Evolutionary conservation across 2,797 vertebrate genomes (phyloP), one percentile per base, ranked within the genome.

Genomic region (Mormyrus hasselquistii): DNA sequence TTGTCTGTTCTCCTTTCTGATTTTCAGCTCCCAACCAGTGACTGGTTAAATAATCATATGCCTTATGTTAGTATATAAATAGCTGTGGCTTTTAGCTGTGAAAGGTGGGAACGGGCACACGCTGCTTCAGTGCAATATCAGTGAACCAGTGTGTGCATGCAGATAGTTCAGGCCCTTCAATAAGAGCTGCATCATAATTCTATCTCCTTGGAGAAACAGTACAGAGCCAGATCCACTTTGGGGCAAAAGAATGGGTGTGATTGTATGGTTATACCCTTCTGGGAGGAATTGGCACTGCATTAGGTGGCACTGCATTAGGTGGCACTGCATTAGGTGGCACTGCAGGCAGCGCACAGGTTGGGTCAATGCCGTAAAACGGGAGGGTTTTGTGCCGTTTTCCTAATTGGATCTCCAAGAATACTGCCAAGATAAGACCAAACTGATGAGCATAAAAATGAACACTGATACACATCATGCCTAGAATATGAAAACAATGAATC

Each of bases 241-340:
- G 82, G n/a, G 22, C 44, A 84, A 84, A 52, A 50, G 10, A 85
- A 85, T 1, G n/a, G 9, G 19, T 38, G 14, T n/a, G 52, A 87
- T 59, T 87, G 14, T 59, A 52, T 87, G 49, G 57, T 29, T 14
- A 12, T 29, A 49, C 47, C 47, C 47, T 22, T 59, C 22, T 38
- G 52, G 53, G 34, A 59, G 53, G 16, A 44, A 38, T 10, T 87
- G 85, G 85, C 85, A 86, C 85, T 86, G 84, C 49, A 50, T 50
- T n/a, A 52, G 44, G 10, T 84, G 83, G 83, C 83, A 85, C 82
- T 84, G 82, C 41, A 25, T 50, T 44, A 85, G 44, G 12, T 85
- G 22, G 83, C 83, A 86, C 82, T 84, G 82, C 41, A 25, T 50
- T 44, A 85, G 44, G 12, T 85, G 22, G 83, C 83, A 86, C 84